Evolutionary conservation across 2,888 invertebrate species (phyloP).

Genomic region (Zaprionus obscuricornis): DNA sequence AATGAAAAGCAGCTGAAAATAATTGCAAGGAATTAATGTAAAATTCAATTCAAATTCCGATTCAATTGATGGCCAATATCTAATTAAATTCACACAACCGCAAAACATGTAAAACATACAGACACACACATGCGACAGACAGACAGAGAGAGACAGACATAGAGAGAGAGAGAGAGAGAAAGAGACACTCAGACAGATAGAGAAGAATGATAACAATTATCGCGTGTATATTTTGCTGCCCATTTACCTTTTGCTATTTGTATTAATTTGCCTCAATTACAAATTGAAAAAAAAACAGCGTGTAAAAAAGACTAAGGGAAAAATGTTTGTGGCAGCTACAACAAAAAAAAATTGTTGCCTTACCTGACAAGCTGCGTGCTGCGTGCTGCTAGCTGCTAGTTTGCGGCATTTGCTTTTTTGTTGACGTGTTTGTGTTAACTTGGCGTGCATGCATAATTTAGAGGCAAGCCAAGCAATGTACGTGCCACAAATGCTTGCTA

Average conservation of each 20-base stretch:
- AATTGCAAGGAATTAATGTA: slow-evolving; percentile 55
- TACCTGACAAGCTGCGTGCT: slow-evolving; percentile 10
- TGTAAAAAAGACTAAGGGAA: background rate
- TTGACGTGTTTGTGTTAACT: slow-evolving; percentile 58
- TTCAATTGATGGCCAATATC: slow-evolving; percentile 64
- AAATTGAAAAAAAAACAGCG: slow-evolving; percentile 24
- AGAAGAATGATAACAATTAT: slow-evolving; percentile 52
- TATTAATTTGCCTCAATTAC: slow-evolving; percentile 50
- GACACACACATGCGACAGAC: slow-evolving; percentile 8
- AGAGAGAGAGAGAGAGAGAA: too few relatives aligned
- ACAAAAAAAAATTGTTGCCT: slow-evolving; percentile 3
- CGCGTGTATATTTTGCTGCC: slow-evolving; percentile 16
- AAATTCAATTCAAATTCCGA: slow-evolving; percentile 53
- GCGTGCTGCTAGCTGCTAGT: too few relatives aligned
- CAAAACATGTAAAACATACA: slow-evolving; percentile 34
- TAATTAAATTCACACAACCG: slow-evolving; percentile 66
- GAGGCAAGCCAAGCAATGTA: slow-evolving; percentile 5
- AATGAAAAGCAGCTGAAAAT: slow-evolving; percentile 49
- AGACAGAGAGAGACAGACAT: too few relatives aligned
- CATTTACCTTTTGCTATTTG: slow-evolving; percentile 37
- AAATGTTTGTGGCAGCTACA: background rate
- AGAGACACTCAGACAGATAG: slow-evolving; percentile 7
- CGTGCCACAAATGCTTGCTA: background rate
- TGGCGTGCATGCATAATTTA: slow-evolving; percentile 56
- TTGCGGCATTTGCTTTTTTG: too few relatives aligned